Evolutionary conservation across 2,797 vertebrate genomes (phyloP).

Genomic region (Lutjanus argentimaculatus): DNA sequence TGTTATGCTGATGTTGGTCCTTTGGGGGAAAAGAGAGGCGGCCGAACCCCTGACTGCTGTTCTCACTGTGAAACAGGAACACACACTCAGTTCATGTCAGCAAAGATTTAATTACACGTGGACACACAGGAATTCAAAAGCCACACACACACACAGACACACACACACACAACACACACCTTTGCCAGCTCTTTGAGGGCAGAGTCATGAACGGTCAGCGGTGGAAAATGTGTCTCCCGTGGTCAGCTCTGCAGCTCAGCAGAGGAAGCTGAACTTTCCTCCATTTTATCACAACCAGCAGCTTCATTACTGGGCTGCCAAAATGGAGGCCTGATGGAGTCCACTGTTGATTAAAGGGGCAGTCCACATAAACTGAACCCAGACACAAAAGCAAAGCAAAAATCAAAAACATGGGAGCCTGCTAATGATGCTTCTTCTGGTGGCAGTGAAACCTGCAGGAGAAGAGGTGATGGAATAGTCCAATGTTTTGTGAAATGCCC

Average conservation of each 20-base stretch:
- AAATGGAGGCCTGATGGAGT: slow-evolving; percentile 82
- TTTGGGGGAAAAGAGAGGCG: slow-evolving; percentile 61
- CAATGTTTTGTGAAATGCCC: neutral
- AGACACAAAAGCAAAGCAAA: neutral
- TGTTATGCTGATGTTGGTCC: slow-evolving; percentile 78
- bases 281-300: slow-evolving; percentile 83
- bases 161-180: slow-evolving; percentile 48
- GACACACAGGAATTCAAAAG: slow-evolving; percentile 68
- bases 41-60: slow-evolving; percentile 69
- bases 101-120: slow-evolving; percentile 80
- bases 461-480: neutral
- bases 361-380: slow-evolving; percentile 48
- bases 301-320: slow-evolving; percentile 81
- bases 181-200: slow-evolving; percentile 55
- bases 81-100: slow-evolving; percentile 76
- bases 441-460: slow-evolving; percentile 7
- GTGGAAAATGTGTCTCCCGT: slow-evolving; percentile 71
- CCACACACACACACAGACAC: slow-evolving; percentile 40
- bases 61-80: slow-evolving; percentile 73
- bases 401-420: neutral
- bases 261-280: slow-evolving; percentile 80
- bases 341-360: slow-evolving; percentile 77
- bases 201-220: slow-evolving; percentile 69
- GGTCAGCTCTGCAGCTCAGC: slow-evolving; percentile 61
- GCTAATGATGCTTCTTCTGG: neutral